Percentiles rank a stretch among this genome's conserved stretches.
These are phyloP conservation scores for Alaudala cheleensis DNA, from an alignment of 2,113 vertebrate genomes.

Conservation along the genomic window DNA sequence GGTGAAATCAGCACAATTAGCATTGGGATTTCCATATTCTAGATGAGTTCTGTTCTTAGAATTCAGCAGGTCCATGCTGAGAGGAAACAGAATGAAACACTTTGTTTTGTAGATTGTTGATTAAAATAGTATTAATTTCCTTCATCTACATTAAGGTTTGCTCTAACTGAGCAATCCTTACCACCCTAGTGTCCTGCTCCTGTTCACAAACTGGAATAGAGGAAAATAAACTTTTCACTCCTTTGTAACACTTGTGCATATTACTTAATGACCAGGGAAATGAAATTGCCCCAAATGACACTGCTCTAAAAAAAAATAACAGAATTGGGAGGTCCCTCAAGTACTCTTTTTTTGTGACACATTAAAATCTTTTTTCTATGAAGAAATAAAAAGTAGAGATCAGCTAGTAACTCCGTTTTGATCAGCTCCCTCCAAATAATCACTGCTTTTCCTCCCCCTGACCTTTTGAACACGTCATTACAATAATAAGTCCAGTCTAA, in stretches of 20 bases:
- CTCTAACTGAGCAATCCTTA: neutral
- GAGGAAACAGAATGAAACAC: neutral
- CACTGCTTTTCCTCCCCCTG: neutral
- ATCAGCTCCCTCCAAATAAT: neutral
- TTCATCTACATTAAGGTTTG: neutral
- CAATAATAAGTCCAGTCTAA: neutral
- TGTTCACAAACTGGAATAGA: neutral
- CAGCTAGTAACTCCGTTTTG: neutral
- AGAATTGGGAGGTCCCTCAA: neutral
- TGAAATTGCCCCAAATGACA: neutral
- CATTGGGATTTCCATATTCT: neutral
- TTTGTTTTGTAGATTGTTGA: neutral
- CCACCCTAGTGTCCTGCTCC: neutral
- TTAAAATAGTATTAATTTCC: neutral
- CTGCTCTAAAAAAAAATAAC: neutral
- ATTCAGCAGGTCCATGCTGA: neutral
- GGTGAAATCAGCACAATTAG: neutral
- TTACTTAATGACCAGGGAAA: neutral
- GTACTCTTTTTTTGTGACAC: neutral
- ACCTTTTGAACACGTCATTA: neutral
- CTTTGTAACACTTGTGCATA: neutral
- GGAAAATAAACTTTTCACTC: neutral
- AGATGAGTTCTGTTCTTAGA: neutral
- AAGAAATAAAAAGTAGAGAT: neutral
- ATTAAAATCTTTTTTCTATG: neutral